These are phyloP conservation scores for Stegophylla sp. DNA, from an alignment of 2,888 invertebrate genomes.

Conservation along the genomic window DNA sequence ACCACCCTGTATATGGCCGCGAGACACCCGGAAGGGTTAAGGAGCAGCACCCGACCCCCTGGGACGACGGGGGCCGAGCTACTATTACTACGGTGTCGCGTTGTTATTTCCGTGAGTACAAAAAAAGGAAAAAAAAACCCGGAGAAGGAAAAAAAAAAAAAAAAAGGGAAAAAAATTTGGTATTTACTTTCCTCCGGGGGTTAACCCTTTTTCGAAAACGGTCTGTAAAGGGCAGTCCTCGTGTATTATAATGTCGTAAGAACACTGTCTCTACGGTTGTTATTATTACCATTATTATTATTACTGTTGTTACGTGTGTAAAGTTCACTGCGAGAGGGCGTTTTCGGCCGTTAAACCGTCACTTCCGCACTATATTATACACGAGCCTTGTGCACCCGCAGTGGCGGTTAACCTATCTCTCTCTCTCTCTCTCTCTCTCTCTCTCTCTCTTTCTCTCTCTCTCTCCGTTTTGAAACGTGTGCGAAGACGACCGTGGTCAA, in stretches of 20 bases:
- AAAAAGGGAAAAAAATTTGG: constrained; percentile 23
- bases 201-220: constrained; percentile 58
- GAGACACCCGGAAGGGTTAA: too few relatives aligned
- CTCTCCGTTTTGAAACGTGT: too few relatives aligned
- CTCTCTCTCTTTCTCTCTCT: too few relatives aligned
- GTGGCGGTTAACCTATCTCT: neutral
- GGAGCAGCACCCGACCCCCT: constrained; percentile 20
- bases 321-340: constrained; percentile 53
- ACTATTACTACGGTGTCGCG: too few relatives aligned
- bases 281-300: too few relatives aligned
- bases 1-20: too few relatives aligned
- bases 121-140: neutral
- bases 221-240: constrained; percentile 51
- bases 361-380: neutral
- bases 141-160: neutral
- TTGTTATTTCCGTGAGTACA: too few relatives aligned
- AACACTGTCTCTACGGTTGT: neutral
- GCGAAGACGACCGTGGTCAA: neutral
- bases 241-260: constrained; percentile 33
- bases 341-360: constrained; percentile 29
- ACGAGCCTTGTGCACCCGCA: neutral
- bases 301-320: constrained; percentile 4
- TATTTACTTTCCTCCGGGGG: constrained; percentile 52
- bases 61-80: constrained; percentile 6
- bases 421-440: neutral